Percentiles rank a stretch among this genome's conserved stretches.
phyloP scores from a whole-genome alignment of 2,113 vertebrate species.

The Ailuropoda melanoleuca region DNA sequence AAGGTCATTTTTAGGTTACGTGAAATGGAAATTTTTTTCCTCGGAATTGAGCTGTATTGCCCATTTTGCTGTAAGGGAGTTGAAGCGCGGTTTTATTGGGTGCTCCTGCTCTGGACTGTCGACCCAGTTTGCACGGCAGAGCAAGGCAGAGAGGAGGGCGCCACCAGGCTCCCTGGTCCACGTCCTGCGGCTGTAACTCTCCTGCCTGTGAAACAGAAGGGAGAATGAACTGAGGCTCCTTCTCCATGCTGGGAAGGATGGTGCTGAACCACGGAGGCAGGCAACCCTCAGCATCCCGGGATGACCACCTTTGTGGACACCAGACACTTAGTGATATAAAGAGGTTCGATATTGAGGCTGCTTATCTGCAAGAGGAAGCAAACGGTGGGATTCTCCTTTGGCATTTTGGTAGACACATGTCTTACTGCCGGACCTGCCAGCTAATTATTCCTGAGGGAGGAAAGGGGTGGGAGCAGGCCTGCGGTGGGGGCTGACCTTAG shows the following conservation, averaged over 20 bases:
- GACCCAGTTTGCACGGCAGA: neutral
- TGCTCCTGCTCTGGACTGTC: neutral
- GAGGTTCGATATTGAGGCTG: neutral
- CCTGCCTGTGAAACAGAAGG: neutral
- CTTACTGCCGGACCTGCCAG: neutral
- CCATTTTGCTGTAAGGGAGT: neutral
- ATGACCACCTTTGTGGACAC: neutral
- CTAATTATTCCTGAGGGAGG: neutral
- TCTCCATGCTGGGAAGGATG: neutral
- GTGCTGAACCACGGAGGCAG: neutral
- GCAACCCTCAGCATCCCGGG: neutral
- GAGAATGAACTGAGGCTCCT: neutral
- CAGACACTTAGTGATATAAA: neutral
- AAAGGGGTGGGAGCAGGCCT: neutral
- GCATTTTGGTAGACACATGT: neutral
- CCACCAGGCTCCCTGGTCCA: neutral
- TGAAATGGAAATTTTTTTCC: constrained; percentile 75
- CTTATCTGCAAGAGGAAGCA: neutral
- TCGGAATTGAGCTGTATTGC: constrained; percentile 66
- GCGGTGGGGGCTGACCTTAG: neutral
- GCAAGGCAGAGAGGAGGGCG: neutral
- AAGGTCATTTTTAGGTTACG: constrained; percentile 70
- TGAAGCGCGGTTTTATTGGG: neutral
- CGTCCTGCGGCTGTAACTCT: neutral
- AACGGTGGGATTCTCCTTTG: neutral